phyloP scores from a whole-genome alignment of 2,113 vertebrate species.

The Cynopterus brachyotis region DNA sequence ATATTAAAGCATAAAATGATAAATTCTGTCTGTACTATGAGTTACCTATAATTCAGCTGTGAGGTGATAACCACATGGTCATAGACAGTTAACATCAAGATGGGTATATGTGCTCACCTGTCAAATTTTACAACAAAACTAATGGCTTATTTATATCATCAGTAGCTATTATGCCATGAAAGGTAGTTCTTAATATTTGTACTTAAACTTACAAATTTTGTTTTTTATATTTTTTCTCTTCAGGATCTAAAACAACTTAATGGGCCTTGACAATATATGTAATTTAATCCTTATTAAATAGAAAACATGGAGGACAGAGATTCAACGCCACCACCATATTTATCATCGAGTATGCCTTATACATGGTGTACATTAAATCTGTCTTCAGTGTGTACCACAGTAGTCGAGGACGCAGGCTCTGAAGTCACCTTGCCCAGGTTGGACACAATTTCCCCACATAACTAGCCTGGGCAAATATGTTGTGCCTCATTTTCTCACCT shows the following conservation, averaged over 20 bases:
- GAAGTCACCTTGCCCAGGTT: not conserved
- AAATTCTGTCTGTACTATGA: not conserved
- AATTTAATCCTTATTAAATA: not conserved
- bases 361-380: not conserved
- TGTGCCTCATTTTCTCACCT: not conserved
- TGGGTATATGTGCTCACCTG: not conserved
- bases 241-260: not conserved
- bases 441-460: not conserved
- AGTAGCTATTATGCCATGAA: not conserved
- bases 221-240: not conserved
- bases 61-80: not conserved
- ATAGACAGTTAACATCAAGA: not conserved
- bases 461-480: not conserved
- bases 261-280: not conserved
- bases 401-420: accelerated
- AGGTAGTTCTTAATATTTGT: not conserved
- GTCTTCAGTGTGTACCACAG: too few species aligned
- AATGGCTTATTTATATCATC: not conserved
- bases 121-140: not conserved
- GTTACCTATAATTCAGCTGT: not conserved
- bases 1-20: not conserved
- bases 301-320: not conserved
- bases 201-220: not conserved
- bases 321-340: not conserved
- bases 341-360: not conserved